These are phyloP conservation scores for Germaria angustata DNA, from an alignment of 2,888 invertebrate species.

Conservation along the genomic window DNA sequence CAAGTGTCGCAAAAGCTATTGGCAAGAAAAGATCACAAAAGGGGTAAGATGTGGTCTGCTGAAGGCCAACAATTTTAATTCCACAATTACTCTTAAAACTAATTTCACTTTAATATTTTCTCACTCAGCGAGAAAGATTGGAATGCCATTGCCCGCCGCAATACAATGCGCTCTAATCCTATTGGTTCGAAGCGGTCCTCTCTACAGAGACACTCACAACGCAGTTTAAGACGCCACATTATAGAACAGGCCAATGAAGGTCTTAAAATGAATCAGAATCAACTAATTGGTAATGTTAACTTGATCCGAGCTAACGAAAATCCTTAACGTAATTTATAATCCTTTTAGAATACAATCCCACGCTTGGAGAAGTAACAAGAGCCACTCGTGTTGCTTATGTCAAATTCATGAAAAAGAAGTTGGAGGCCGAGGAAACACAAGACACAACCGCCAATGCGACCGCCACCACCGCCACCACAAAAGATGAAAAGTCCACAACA, in stretches of 20 bases:
- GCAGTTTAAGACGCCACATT: slow-evolving; percentile 87
- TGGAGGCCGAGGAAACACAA: slow-evolving; percentile 79
- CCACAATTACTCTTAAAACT: background rate
- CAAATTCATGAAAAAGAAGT: slow-evolving; percentile 90
- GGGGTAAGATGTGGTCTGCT: slow-evolving; percentile 70
- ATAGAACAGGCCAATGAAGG: slow-evolving; percentile 84
- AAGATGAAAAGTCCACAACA: slow-evolving; percentile 46
- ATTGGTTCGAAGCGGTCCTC: slow-evolving; percentile 89
- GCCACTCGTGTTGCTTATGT: slow-evolving; percentile 91
- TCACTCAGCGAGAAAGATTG: slow-evolving; percentile 83
- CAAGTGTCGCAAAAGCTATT: slow-evolving; percentile 90
- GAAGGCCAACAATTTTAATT: background rate
- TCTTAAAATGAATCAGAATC: slow-evolving; percentile 86
- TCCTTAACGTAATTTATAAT: background rate
- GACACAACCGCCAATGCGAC: background rate
- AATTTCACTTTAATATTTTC: background rate
- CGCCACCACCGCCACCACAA: slow-evolving; percentile 43
- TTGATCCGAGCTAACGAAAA: background rate
- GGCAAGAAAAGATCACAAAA: slow-evolving; percentile 81
- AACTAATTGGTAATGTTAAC: slow-evolving; percentile 83
- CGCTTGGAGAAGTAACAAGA: slow-evolving; percentile 86
- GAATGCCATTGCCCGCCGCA: slow-evolving; percentile 90
- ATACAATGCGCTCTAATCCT: slow-evolving; percentile 86
- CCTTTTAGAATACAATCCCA: slow-evolving; percentile 87
- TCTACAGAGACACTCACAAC: slow-evolving; percentile 83